Conservation (phyloP, 2,113 vertebrate species). For the Chaetodon auriga region DNA sequence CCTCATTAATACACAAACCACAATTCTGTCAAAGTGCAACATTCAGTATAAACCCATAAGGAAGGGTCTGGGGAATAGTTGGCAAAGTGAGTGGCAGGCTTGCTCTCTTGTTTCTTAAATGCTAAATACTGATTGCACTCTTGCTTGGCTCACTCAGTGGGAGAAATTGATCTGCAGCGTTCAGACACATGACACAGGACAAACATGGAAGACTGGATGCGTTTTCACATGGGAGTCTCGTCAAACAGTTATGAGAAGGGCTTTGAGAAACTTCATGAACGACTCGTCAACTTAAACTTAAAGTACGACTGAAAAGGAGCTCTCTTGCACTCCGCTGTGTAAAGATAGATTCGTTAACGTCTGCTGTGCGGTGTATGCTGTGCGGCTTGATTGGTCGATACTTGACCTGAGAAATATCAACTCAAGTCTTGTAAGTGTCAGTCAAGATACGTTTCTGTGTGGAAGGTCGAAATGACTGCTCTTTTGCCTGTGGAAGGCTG, state of each 20-base stretch:
- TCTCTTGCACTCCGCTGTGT: background rate
- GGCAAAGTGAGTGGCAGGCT: conserved; percentile 10
- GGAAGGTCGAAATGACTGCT: background rate
- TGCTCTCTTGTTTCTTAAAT: conserved; percentile 25
- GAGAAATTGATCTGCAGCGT: conserved; percentile 20
- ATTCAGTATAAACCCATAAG: conserved; percentile 29
- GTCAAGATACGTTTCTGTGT: background rate
- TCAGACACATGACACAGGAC: background rate
- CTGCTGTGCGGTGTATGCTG: background rate
- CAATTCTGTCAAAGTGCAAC: conserved; percentile 58
- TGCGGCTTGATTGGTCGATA: background rate
- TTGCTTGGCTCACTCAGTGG: conserved; percentile 3
- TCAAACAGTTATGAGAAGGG: conserved; percentile 5
- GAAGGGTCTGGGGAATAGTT: conserved; percentile 22
- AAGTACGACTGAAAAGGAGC: background rate
- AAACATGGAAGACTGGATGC: conserved; percentile 7
- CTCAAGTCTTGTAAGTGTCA: background rate
- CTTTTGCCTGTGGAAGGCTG: background rate
- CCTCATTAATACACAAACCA: conserved; percentile 68
- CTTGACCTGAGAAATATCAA: background rate
- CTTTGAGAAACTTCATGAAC: conserved; percentile 25
- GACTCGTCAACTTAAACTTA: background rate
- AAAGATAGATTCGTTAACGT: background rate
- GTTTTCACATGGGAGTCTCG: background rate
- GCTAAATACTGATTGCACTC: conserved; percentile 10